Evolutionary conservation across 2,113 vertebrate species (phyloP).

Genomic region (Rhinogobius similis): DNA sequence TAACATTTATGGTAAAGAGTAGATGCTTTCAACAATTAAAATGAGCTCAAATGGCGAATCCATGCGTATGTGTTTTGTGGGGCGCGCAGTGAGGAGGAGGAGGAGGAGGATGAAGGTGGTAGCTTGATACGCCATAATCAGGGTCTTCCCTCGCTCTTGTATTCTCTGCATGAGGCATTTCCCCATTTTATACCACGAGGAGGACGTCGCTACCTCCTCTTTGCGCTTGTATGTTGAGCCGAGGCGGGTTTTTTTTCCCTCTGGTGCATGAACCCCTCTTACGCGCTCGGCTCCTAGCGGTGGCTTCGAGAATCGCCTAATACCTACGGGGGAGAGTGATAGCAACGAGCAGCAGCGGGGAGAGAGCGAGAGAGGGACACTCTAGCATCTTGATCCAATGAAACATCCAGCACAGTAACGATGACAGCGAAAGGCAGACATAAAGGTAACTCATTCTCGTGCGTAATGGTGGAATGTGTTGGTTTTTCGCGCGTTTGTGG

Average conservation of each 20-base stretch:
- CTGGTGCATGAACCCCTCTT: slow-evolving; percentile 65
- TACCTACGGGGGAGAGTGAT: slow-evolving; percentile 53
- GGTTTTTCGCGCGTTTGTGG: slow-evolving; percentile 39
- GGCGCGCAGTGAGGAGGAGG: slow-evolving; percentile 29
- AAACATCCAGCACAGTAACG: slow-evolving; percentile 77
- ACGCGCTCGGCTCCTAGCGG: slow-evolving; percentile 71
- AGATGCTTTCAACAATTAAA: slow-evolving; percentile 20
- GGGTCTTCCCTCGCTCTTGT: slow-evolving; percentile 72
- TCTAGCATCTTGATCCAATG: slow-evolving; percentile 80
- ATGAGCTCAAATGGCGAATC: slow-evolving; percentile 33
- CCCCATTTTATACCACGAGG: slow-evolving; percentile 54
- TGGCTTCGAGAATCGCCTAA: slow-evolving; percentile 69
- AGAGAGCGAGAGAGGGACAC: slow-evolving; percentile 54
- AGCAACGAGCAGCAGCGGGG: slow-evolving; percentile 46
- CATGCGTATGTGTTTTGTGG: slow-evolving; percentile 42
- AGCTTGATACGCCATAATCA: slow-evolving; percentile 56
- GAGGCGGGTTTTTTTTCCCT: slow-evolving; percentile 48
- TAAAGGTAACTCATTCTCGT: slow-evolving; percentile 76
- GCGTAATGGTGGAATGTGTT: slow-evolving; percentile 24
- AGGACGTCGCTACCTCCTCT: slow-evolving; percentile 50
- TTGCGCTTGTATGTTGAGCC: slow-evolving; percentile 26
- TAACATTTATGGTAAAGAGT: neutral
- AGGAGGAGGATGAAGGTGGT: slow-evolving; percentile 13
- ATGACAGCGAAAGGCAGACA: slow-evolving; percentile 86
- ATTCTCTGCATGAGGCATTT: slow-evolving; percentile 66